Percentiles rank a stretch among this genome's conserved stretches.
phyloP scores from a whole-genome alignment of 2,113 vertebrate genomes.

The Lepidothrix coronata region DNA sequence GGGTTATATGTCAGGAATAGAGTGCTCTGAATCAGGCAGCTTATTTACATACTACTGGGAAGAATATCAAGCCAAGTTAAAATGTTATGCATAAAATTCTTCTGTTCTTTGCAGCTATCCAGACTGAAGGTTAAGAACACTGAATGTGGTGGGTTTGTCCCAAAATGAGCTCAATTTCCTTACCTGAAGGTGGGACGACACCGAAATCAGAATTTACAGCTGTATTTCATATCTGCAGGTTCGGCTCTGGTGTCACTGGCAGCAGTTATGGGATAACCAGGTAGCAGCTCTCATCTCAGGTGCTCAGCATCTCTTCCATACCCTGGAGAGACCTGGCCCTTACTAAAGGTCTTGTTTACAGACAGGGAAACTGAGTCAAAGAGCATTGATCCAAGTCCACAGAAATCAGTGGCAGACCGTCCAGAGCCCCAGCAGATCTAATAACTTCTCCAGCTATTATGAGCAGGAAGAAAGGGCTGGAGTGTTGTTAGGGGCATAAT shows the following conservation, averaged over 20 bases:
- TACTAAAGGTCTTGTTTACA: neutral
- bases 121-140: neutral
- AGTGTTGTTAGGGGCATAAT: neutral
- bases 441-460: neutral
- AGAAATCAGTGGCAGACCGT: neutral
- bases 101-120: slow-evolving; percentile 1
- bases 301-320: neutral
- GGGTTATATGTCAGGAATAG: neutral
- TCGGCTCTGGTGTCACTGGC: neutral
- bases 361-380: neutral
- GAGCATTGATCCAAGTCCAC: neutral
- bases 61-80: neutral
- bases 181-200: neutral
- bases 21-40: neutral
- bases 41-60: slow-evolving; percentile 3
- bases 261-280: neutral
- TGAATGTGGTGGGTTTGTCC: neutral
- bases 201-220: neutral
- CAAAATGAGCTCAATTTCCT: neutral
- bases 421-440: neutral
- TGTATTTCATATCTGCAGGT: neutral
- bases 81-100: neutral
- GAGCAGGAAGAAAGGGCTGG: neutral
- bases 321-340: neutral
- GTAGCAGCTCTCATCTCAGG: neutral